Evolutionary conservation across 2,888 invertebrate genomes (phyloP), one percentile per base, ranked within the genome.

Genomic region (Heteromyza rotundicornis): DNA sequence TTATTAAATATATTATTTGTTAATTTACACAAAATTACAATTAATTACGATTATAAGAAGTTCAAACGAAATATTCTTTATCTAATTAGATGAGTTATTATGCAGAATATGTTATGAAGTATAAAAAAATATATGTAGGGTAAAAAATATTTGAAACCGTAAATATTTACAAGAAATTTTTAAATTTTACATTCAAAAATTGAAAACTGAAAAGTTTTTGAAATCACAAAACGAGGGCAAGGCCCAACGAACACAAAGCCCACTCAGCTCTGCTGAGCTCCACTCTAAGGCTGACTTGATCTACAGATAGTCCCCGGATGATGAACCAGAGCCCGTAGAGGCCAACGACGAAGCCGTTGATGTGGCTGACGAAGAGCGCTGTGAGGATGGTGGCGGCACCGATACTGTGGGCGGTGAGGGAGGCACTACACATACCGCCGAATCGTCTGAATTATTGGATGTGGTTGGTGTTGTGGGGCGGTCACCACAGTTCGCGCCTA

Each of bases 401-500:
- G 16, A 59, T 56, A 1, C 17, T 61, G 57, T 61, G 3, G 77
- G 71, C 14, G 77, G 71, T 2, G 77, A 71, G 8, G 50, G 23
- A 17, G 71, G 68, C 40, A 67, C 67, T 2, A 74, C 68, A 63
- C 64, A 79, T 0, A 78, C 75, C 0, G 80, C 78, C 2, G 78
- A 74, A 49, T 79, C 80, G 55, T 79, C 75, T 10, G 70, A 68
- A 53, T 66, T 70, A 3, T 1, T 5, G 16, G 47, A 53, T 5
- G 54, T 64, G 12, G 64, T 60, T 8, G 80, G 76, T 2, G 78
- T 79, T 24, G 69, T 20, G 0, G 79, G 57, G 2, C 78, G 65
- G 12, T 3, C 8, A 10, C 74, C 75, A 44, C 69, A 70, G 22
- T 51, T 68, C 20, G 64, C 76, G 10, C 81, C 82, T 51, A 82